Conservation (phyloP, 2,797 vertebrate genomes). For the Sitta carolinensis region DNA sequence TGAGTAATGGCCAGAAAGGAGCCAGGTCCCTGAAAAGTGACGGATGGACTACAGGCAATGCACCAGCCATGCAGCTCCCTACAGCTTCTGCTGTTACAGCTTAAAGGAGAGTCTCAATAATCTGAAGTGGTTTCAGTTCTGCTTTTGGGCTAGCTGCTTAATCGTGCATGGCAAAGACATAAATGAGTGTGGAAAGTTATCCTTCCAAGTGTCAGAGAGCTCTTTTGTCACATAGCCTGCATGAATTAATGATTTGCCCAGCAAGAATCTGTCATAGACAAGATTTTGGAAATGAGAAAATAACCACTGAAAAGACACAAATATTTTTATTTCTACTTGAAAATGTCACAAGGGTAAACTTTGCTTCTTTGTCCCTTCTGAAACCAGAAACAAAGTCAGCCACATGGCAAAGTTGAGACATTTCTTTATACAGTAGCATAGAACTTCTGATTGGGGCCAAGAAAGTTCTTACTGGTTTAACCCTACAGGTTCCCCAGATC, state of each 20-base stretch:
- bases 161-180: background rate
- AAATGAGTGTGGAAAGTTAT: background rate
- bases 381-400: background rate
- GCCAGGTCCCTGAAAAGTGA: background rate
- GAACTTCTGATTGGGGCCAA: accelerated
- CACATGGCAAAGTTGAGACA: background rate
- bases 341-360: background rate
- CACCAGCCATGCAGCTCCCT: background rate
- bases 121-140: background rate
- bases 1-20: background rate
- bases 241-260: background rate
- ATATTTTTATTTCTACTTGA: background rate
- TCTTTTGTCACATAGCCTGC: background rate
- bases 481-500: background rate
- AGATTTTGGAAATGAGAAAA: background rate
- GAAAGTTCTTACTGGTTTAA: background rate
- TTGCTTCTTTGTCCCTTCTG: background rate
- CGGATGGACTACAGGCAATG: background rate
- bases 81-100: background rate
- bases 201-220: background rate
- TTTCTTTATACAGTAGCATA: background rate
- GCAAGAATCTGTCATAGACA: background rate
- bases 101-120: background rate
- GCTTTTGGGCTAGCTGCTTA: background rate
- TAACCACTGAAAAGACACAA: background rate